Evolutionary conservation across 2,888 invertebrate species (phyloP), one percentile per base, ranked within the genome.

Genomic region (Ellobium chinense): DNA sequence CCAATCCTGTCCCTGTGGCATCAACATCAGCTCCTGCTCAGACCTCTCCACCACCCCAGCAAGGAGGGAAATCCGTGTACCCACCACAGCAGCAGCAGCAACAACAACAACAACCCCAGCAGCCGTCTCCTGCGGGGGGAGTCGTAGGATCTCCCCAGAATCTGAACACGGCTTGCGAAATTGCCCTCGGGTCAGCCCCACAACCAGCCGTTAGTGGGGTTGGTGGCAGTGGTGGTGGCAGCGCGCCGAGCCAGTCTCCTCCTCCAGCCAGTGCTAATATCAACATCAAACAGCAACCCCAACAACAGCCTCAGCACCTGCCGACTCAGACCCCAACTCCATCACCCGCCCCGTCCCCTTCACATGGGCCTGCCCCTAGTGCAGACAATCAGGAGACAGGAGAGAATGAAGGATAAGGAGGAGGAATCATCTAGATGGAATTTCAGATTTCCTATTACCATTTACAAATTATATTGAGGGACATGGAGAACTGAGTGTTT

Each of bases 301-400:
- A 65, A 21, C 65, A 65, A 31, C 70, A 27, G 21, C n/a, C 58
- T 1, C 37, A 69, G 46, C 46, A 60, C 24, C 18, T 63, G 66
- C 78, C 78, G 24, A 63, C 36, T 54, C 78, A 70, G 29, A 78
- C 78, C 4, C 78, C 78, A 27, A 62, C 63, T 14, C 31, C 78
- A 36, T 78, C 78, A 7, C 78, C 78, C 21, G 24, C 63, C 29
- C 69, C 70, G n/a, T 78, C 78, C 54, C 78, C 78, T 9, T 63
- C 70, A 3, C 78, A 70, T 62, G 70, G 46, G 12, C 46, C 70
- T 7, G 36, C 63, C 1, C 12, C 54, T 24, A n/a, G 29, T 12
- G 12, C 9, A 29, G 78, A 78, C 60, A 78, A 70, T 27, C 62
- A 72, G 37, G 78, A 78, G 39, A 78, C 78, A 24, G 78, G 78